A percentile compares a stretch with the other conserved stretches of the same genome.
Conservation (phyloP, 2,113 vertebrate genomes). For the Loxodonta africana region DNA sequence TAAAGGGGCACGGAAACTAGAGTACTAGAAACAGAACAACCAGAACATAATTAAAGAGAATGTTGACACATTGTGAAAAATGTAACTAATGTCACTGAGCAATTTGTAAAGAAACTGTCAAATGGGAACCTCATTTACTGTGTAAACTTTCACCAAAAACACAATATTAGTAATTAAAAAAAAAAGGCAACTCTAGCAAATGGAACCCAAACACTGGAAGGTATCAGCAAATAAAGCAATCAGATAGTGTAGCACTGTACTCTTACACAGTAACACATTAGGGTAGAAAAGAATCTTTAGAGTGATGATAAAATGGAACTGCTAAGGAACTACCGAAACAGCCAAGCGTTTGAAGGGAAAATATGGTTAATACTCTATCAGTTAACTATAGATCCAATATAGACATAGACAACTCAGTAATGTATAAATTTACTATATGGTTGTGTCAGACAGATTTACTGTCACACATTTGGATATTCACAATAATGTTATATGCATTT, state of each 20-base stretch:
- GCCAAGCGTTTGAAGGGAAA: not conserved
- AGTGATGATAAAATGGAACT: not conserved
- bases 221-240: not conserved
- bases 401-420: not conserved
- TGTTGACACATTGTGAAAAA: not conserved
- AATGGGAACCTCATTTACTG: not conserved
- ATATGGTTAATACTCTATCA: not conserved
- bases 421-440: not conserved
- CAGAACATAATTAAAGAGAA: not conserved
- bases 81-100: not conserved
- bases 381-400: not conserved
- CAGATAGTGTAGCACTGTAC: fast-evolving
- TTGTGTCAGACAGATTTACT: not conserved
- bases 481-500: not conserved
- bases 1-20: not conserved
- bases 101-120: not conserved
- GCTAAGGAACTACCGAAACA: not conserved
- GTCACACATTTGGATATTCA: not conserved
- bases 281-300: no score
- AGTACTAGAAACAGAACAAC: not conserved
- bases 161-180: not conserved
- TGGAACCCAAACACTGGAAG: not conserved
- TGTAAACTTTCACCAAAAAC: not conserved
- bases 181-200: not conserved
- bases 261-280: not conserved